Conservation (phyloP, 2,888 invertebrate genomes). For the Lepidochitona cinerea region DNA sequence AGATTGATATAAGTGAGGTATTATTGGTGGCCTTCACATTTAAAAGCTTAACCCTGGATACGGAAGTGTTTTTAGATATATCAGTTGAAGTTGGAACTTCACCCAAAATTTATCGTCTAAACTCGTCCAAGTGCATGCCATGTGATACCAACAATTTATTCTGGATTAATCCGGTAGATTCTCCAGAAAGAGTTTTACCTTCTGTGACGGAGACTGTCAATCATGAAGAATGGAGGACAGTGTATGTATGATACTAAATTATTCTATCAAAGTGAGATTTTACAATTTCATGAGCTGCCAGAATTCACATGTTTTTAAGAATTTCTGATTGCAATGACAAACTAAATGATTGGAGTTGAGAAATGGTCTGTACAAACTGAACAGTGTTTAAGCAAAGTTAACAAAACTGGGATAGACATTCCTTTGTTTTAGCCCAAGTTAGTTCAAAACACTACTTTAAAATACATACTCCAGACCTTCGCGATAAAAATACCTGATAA, state of each 20-base stretch:
- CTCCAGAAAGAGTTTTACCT: not conserved
- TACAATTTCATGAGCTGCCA: too few species aligned
- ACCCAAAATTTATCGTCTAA: too few species aligned
- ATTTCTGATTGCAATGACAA: too few species aligned
- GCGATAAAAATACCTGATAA: too few species aligned
- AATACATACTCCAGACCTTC: too few species aligned
- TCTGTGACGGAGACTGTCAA: not conserved
- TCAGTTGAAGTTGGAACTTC: not conserved
- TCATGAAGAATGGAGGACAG: slow-evolving; percentile 34
- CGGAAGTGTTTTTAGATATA: not conserved
- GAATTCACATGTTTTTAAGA: too few species aligned
- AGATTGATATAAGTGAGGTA: not conserved
- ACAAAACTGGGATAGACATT: not conserved
- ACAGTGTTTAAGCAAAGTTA: not conserved
- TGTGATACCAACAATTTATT: too few species aligned
- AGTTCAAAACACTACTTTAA: not conserved
- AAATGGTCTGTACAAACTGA: too few species aligned
- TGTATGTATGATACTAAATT: too few species aligned
- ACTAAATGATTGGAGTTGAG: too few species aligned
- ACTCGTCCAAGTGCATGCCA: too few species aligned
- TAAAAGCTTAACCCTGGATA: not conserved
- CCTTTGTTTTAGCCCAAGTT: not conserved
- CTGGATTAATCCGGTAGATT: not conserved
- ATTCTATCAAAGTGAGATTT: too few species aligned
- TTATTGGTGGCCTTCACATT: not conserved